Percentiles rank a stretch among this genome's conserved stretches.
phyloP scores from a whole-genome alignment of 2,888 invertebrate species.

The Limnephilus auricula region DNA sequence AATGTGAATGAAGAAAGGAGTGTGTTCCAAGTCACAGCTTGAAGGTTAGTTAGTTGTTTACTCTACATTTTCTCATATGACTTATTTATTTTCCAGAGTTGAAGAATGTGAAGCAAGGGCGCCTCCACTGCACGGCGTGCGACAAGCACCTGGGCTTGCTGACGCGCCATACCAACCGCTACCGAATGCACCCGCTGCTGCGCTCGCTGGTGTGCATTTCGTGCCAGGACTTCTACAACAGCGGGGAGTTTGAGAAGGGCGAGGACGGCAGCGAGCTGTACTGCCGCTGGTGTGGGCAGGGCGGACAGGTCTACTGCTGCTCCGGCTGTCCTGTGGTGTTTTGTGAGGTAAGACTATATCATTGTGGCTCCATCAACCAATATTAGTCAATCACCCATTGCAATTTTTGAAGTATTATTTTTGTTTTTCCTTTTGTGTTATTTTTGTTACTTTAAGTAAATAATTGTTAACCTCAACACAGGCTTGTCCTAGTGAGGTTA shows the following conservation, averaged over 20 bases:
- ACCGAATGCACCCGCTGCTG: constrained; percentile 85
- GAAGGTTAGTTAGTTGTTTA: too few species aligned
- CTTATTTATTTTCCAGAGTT: constrained; percentile 75
- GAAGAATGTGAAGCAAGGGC: constrained; percentile 78
- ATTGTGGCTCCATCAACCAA: too few species aligned
- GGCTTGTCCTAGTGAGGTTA: too few species aligned
- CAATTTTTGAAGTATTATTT: too few species aligned
- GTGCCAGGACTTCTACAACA: constrained; percentile 87
- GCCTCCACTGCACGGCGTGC: constrained; percentile 86
- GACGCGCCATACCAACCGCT: constrained; percentile 79
- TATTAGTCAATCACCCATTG: too few species aligned
- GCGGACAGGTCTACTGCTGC: constrained; percentile 88
- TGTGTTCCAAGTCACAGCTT: background rate
- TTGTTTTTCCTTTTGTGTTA: too few species aligned
- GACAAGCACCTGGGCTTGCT: constrained; percentile 86
- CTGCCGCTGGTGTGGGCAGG: constrained; percentile 91
- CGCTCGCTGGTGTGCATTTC: constrained; percentile 84
- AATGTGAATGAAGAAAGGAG: too few species aligned
- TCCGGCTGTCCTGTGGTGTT: constrained; percentile 86
- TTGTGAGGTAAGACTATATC: constrained; percentile 79
- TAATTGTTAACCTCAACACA: too few species aligned
- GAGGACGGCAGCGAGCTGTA: constrained; percentile 90
- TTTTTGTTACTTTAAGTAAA: too few species aligned
- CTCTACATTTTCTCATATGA: background rate
- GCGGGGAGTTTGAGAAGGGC: constrained; percentile 89